Conservation (phyloP, 2,797 vertebrate genomes). For the Epinephelus coioides region DNA sequence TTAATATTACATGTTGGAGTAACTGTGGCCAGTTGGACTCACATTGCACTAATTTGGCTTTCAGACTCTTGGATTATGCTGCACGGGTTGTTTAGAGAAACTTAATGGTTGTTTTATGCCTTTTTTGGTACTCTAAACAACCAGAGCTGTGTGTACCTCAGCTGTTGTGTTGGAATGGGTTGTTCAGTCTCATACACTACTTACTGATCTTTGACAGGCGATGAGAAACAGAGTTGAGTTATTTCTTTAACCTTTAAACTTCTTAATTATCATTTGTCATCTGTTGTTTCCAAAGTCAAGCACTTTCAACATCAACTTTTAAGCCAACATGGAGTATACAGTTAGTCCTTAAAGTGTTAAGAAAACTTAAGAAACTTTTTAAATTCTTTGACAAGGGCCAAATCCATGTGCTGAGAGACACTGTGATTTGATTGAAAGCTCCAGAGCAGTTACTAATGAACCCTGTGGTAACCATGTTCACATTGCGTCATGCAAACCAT, state of each 20-base stretch:
- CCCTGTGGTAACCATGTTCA: neutral
- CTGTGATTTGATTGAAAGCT: slow-evolving; percentile 2
- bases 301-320: neutral
- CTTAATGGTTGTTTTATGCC: slow-evolving; percentile 9
- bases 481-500: neutral
- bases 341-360: neutral
- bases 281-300: neutral
- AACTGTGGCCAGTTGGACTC: slow-evolving; percentile 33
- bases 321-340: neutral
- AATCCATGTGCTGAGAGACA: slow-evolving; percentile 9
- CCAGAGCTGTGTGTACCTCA: neutral
- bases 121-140: slow-evolving; percentile 30
- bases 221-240: neutral
- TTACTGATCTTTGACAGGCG: slow-evolving; percentile 7
- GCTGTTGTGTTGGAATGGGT: neutral
- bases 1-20: slow-evolving; percentile 13
- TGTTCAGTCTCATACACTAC: slow-evolving; percentile 7
- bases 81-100: slow-evolving; percentile 28
- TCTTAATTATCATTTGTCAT: neutral
- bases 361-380: slow-evolving; percentile 1
- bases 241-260: slow-evolving; percentile 8
- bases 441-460: neutral
- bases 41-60: slow-evolving; percentile 32
- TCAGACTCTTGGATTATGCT: slow-evolving; percentile 15
- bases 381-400: neutral